Evolutionary conservation across 2,888 invertebrate species (phyloP).

Genomic region (Nephrotoma appendiculata): DNA sequence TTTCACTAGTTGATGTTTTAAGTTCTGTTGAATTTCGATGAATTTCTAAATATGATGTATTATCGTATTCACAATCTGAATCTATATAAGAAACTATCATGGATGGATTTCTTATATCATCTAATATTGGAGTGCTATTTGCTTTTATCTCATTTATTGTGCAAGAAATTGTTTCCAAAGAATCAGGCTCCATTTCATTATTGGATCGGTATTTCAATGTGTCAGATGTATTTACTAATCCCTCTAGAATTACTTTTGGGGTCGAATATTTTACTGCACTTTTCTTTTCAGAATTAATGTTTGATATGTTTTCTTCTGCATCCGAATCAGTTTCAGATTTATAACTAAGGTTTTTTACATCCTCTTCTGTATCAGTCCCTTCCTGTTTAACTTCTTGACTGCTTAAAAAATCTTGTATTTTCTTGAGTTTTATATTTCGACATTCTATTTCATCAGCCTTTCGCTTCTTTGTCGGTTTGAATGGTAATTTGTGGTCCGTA

Average conservation of each 20-base stretch:
- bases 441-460: constrained; percentile 22
- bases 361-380: not conserved
- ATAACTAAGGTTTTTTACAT: constrained; percentile 8
- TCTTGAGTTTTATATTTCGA: constrained; percentile 24
- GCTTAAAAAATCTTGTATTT: constrained; percentile 25
- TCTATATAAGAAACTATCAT: not conserved
- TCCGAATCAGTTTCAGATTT: constrained; percentile 13
- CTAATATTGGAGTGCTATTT: not conserved
- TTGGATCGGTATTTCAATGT: not conserved
- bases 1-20: constrained; percentile 21
- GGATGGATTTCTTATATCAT: not conserved
- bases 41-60: not conserved
- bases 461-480: constrained; percentile 21
- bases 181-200: constrained; percentile 13
- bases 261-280: not conserved
- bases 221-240: not conserved
- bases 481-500: constrained; percentile 9
- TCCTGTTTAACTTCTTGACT: constrained; percentile 18
- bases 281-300: not conserved
- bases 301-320: not conserved
- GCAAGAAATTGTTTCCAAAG: constrained; percentile 7
- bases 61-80: not conserved
- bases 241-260: not conserved
- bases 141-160: not conserved
- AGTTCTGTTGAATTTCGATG: not conserved